Evolutionary conservation across 2,113 vertebrate genomes (phyloP).

Genomic region (Oplegnathus fasciatus): DNA sequence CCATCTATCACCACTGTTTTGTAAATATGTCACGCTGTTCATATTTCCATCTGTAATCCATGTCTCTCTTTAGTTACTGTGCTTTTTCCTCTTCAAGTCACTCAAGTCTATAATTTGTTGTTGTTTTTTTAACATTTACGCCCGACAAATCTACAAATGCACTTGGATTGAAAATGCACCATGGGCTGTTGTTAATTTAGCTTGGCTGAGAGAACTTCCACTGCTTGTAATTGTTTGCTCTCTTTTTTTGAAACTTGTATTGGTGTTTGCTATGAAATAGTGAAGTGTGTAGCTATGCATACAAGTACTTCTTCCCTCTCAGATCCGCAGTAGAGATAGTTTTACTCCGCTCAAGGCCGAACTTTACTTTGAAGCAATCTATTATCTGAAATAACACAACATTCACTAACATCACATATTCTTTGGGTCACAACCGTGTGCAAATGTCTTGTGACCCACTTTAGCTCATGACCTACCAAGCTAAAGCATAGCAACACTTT

Average conservation of each 20-base stretch:
- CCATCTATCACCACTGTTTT: slow-evolving; percentile 57
- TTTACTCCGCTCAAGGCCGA: background rate
- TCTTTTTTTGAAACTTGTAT: slow-evolving; percentile 29
- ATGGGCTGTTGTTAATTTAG: slow-evolving; percentile 61
- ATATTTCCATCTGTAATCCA: slow-evolving; percentile 44
- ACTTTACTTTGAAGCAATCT: background rate
- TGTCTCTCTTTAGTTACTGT: slow-evolving; percentile 40
- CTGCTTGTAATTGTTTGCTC: slow-evolving; percentile 53
- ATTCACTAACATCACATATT: background rate
- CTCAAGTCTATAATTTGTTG: slow-evolving; percentile 36
- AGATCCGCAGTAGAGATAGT: background rate
- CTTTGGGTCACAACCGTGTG: background rate
- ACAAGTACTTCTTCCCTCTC: background rate
- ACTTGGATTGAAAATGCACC: slow-evolving; percentile 62
- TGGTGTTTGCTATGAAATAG: slow-evolving; percentile 42
- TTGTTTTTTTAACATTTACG: slow-evolving; percentile 41
- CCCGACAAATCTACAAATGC: slow-evolving; percentile 34
- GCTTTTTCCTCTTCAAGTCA: slow-evolving; percentile 40
- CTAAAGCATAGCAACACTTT: slow-evolving; percentile 48
- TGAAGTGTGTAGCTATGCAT: slow-evolving; percentile 23
- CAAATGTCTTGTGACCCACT: slow-evolving; percentile 63
- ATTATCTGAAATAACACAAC: background rate
- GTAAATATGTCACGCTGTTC: slow-evolving; percentile 49
- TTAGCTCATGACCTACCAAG: slow-evolving; percentile 29
- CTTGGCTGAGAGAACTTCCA: slow-evolving; percentile 59